These are phyloP conservation scores for Pelobates cultripes DNA, from an alignment of 2,797 vertebrate species.

Conservation along the genomic window DNA sequence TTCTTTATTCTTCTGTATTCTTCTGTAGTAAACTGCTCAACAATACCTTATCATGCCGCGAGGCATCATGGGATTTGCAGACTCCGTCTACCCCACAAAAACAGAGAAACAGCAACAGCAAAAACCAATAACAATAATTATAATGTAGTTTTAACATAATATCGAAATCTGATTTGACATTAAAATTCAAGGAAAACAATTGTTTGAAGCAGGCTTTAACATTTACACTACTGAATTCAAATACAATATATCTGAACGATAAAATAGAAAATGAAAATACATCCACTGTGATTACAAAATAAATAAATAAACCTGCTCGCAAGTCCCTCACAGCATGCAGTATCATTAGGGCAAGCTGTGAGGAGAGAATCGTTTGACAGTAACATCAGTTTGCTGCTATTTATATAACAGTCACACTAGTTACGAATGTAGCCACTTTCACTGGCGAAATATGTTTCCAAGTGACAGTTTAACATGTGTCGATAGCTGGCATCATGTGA, in stretches of 20 bases:
- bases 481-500: background rate
- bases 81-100: background rate
- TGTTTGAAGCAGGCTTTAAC: too few species aligned
- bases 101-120: background rate
- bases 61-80: background rate
- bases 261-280: background rate
- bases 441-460: background rate
- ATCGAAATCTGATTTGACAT: too few species aligned
- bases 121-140: background rate
- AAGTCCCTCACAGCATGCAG: background rate
- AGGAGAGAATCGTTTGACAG: constrained; percentile 21
- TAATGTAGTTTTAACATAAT: background rate
- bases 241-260: too few species aligned
- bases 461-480: constrained; percentile 34
- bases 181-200: too few species aligned
- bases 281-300: background rate
- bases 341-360: constrained; percentile 11
- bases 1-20: background rate
- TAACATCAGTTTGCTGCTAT: constrained; percentile 12
- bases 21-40: background rate
- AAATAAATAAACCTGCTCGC: constrained; percentile 3
- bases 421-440: constrained; percentile 2
- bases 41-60: background rate
- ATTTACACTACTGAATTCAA: too few species aligned
- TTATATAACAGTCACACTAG: constrained; percentile 22